These are phyloP conservation scores for Cancer borealis DNA, from an alignment of 2,888 invertebrate species.

Conservation along the genomic window DNA sequence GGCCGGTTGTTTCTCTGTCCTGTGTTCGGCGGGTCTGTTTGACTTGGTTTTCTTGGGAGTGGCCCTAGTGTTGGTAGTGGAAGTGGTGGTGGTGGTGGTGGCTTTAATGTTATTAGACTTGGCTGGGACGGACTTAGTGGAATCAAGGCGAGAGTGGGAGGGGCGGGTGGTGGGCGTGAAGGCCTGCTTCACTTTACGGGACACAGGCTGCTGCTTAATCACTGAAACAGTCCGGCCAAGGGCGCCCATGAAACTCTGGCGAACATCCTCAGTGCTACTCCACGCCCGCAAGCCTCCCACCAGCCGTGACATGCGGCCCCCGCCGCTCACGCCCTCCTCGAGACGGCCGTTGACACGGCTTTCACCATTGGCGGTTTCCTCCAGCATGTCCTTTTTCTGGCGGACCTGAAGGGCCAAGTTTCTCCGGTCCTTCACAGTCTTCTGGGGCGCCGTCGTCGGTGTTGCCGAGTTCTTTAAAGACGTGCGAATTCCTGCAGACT, in stretches of 20 bases:
- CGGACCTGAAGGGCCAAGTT: slow-evolving; percentile 75
- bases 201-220: slow-evolving; percentile 69
- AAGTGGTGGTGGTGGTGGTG: slow-evolving; percentile 37
- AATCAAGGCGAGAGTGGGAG: neutral
- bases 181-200: slow-evolving; percentile 67
- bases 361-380: slow-evolving; percentile 54
- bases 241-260: slow-evolving; percentile 77
- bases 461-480: neutral
- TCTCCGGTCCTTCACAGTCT: slow-evolving; percentile 73
- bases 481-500: slow-evolving; percentile 6
- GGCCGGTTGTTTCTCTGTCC: slow-evolving; percentile 8
- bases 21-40: neutral
- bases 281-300: slow-evolving; percentile 76
- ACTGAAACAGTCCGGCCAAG: slow-evolving; percentile 73
- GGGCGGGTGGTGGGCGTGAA: slow-evolving; percentile 41
- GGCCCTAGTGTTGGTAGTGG: neutral
- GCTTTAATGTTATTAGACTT: slow-evolving; percentile 50
- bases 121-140: slow-evolving; percentile 21
- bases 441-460: slow-evolving; percentile 53
- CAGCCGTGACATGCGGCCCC: slow-evolving; percentile 72
- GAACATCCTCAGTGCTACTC: slow-evolving; percentile 77
- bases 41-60: neutral
- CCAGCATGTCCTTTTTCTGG: slow-evolving; percentile 68
- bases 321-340: slow-evolving; percentile 37
- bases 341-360: neutral